Conservation (phyloP, 2,797 vertebrate genomes). For the Apodemus agrarius region DNA sequence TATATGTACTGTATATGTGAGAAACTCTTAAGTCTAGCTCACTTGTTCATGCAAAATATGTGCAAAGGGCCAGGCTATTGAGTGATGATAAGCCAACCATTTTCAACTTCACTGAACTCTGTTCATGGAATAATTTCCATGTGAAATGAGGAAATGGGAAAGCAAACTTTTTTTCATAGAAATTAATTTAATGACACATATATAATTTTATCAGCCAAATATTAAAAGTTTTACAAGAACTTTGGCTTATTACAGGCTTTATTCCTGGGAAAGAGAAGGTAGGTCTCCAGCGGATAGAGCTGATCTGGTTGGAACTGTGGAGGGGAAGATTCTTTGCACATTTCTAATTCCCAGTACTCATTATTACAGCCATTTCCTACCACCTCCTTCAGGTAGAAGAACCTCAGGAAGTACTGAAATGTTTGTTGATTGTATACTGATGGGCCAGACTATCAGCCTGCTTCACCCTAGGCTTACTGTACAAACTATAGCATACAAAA, state of each 20-base stretch:
- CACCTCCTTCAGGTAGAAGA: neutral
- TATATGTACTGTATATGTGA: neutral
- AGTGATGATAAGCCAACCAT: neutral
- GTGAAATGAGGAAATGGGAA: neutral
- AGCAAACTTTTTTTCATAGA: constrained; percentile 27
- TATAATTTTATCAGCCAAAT: neutral
- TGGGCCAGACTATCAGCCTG: neutral
- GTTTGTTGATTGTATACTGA: neutral
- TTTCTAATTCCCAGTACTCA: neutral
- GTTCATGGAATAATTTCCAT: neutral
- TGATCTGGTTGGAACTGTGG: neutral
- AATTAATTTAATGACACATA: constrained; percentile 6
- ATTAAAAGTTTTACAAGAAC: neutral
- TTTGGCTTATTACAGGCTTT: neutral
- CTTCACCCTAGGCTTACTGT: neutral
- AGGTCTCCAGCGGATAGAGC: neutral
- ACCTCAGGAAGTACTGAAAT: neutral
- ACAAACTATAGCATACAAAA: neutral
- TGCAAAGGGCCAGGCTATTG: neutral
- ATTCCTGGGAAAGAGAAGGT: neutral
- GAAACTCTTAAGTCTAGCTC: neutral
- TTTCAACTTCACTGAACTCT: constrained; percentile 7
- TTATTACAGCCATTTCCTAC: neutral
- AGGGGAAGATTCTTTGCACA: neutral
- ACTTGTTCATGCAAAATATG: neutral